Conservation (phyloP, 2,113 vertebrate species). For the Lepidothrix coronata region DNA sequence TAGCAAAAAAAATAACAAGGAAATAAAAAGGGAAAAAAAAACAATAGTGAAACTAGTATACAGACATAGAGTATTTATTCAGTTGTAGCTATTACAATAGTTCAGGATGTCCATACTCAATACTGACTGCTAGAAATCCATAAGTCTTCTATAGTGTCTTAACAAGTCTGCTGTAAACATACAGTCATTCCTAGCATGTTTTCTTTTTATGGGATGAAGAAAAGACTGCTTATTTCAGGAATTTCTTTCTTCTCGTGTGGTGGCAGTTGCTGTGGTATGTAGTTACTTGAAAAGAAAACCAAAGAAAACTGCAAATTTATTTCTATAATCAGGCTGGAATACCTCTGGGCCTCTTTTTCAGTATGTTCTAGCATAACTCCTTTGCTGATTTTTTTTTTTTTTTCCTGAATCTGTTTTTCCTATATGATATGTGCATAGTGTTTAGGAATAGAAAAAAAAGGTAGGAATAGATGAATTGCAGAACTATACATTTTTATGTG, state of each 20-base stretch:
- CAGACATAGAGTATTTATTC: neutral
- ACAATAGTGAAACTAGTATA: neutral
- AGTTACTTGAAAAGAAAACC: neutral
- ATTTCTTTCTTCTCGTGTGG: neutral
- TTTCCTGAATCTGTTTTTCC: neutral
- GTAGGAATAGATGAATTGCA: neutral
- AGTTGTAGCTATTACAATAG: neutral
- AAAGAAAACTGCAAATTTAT: neutral
- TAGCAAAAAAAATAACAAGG: neutral
- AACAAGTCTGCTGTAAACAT: neutral
- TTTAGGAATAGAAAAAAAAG: neutral
- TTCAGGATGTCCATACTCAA: neutral
- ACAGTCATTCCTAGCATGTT: neutral
- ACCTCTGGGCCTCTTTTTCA: neutral
- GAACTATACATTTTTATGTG: neutral
- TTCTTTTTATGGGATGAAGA: neutral
- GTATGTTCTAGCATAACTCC: neutral
- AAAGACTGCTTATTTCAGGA: neutral
- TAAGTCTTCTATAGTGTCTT: fast-evolving
- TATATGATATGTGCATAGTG: fast-evolving
- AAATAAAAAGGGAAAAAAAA: fast-evolving
- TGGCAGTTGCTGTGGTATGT: neutral
- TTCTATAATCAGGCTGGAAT: neutral
- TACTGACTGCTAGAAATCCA: neutral
- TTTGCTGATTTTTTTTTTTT: neutral